phyloP scores from a whole-genome alignment of 2,113 vertebrate genomes.

The Panurus biarmicus region DNA sequence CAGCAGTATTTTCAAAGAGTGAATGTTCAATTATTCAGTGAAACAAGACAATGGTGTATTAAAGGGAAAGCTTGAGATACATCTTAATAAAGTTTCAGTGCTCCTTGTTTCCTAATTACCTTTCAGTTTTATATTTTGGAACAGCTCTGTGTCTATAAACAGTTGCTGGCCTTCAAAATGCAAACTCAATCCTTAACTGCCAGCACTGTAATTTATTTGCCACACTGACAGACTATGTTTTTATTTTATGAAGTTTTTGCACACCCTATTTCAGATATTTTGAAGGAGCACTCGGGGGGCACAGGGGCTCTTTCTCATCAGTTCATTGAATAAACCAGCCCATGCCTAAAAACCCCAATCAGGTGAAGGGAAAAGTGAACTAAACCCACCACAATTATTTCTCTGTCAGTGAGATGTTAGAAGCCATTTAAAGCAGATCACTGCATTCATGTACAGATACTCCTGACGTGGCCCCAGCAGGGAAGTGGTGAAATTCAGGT shows the following conservation, averaged over 20 bases:
- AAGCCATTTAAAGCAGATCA: not conserved
- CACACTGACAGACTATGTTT: not conserved
- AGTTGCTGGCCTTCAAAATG: not conserved
- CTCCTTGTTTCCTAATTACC: conserved; percentile 24
- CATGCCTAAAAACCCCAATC: not conserved
- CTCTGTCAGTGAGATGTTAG: not conserved
- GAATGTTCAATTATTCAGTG: conserved; percentile 49
- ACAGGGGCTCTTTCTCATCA: not conserved
- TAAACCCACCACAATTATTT: not conserved
- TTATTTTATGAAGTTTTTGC: not conserved
- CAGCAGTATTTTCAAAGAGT: conserved; percentile 44
- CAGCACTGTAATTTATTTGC: not conserved
- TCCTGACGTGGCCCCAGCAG: not conserved
- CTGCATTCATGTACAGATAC: not conserved
- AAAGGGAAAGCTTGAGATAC: conserved; percentile 2
- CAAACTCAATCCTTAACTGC: not conserved
- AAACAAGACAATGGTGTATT: conserved; percentile 37
- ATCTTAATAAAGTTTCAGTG: conserved; percentile 31
- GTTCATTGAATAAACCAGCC: not conserved
- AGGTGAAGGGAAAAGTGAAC: not conserved
- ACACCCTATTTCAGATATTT: not conserved
- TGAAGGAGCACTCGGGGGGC: not conserved
- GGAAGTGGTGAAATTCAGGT: not conserved
- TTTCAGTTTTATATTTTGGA: not conserved
- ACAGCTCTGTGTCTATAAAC: not conserved